Base-by-base conservation (phyloP, 2,113 vertebrate genomes). In the Sander lucioperca region DNA sequence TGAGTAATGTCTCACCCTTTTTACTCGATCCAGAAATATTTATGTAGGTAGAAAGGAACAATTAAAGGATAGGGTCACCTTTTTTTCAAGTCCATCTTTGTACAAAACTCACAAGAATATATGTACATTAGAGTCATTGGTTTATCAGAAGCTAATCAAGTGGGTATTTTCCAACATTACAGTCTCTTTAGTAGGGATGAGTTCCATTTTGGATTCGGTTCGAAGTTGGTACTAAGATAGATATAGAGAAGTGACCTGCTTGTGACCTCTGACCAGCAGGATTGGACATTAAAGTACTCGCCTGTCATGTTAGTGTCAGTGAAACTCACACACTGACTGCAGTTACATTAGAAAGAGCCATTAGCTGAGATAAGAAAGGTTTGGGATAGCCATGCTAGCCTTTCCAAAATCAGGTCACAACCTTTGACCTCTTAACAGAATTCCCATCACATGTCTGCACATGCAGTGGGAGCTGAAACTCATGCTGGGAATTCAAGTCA, bases 341-440 rank as follows among this genome's bases (percentile, higher is more conserved):
- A 36, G 77, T 48, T 62, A 70, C 77, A 21, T 70, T 51, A 76
- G 57, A 70, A 70, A 67, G 51, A 72, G 69, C 48, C 61, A 51
- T 73, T n/a, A 39, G 47, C 51, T 73, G 13, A 51, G 63, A 43
- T 19, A 19, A 57, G 45, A 69, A 15, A 73, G 39, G 56, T 75
- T 74, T 76, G 36, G 25, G 14, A 72, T 70, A 39, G 30, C 57
- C 36, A 7, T 3, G 30, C 27, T 62, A 21, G 85, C 71, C 74
- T 78, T 78, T 84, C 58, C 19, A 65, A 76, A 72, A 47, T n/a
- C 47, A 39, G 77, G 71, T 71, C 51, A 3, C 30, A 18, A 65
- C 84, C 79, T 89, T 80, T 90, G 74, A 89, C 80, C 74, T 84
- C 65, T 43, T 9, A 63, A 51, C 33, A 51, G 63, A 53, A 78